A percentile compares a stretch with the other conserved stretches of the same genome.
Evolutionary conservation across 2,888 invertebrate genomes (phyloP).

Genomic region (Nemapogon koenigi): DNA sequence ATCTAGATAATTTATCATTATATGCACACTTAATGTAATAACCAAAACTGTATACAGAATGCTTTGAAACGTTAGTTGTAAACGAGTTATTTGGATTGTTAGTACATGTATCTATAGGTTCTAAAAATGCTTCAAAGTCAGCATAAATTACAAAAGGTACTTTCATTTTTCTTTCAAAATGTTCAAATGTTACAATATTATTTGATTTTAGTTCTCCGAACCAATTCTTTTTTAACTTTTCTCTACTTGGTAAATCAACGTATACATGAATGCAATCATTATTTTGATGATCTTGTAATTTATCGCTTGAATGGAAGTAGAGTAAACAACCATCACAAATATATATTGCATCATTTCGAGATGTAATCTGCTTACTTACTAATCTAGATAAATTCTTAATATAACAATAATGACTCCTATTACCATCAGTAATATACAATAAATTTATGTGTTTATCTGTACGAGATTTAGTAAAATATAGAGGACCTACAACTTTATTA

Average conservation of each 20-base stretch:
- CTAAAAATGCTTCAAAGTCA: constrained; percentile 2
- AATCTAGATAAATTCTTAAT: too few relatives aligned
- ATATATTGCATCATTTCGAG: too few relatives aligned
- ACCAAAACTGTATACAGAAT: constrained; percentile 1
- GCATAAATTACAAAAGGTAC: constrained; percentile 4
- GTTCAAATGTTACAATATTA: neutral
- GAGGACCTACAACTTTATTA: too few relatives aligned
- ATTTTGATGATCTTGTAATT: too few relatives aligned
- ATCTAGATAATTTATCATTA: constrained; percentile 1
- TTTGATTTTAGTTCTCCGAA: neutral
- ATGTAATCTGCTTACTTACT: too few relatives aligned
- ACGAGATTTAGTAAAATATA: too few relatives aligned
- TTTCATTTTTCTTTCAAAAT: neutral
- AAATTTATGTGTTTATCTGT: too few relatives aligned
- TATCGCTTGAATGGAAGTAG: too few relatives aligned
- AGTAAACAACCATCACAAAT: too few relatives aligned
- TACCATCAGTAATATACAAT: too few relatives aligned
- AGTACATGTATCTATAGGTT: neutral
- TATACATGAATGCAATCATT: neutral
- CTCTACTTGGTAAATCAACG: neutral
- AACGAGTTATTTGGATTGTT: neutral
- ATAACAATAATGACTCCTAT: too few relatives aligned
- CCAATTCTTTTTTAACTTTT: neutral
- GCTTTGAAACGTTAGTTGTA: neutral
- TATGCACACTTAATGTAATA: neutral